A percentile compares a stretch with the other conserved stretches of the same genome.
These are phyloP conservation scores for Menidia menidia DNA, from an alignment of 2,797 vertebrate genomes.

Conservation along the genomic window DNA sequence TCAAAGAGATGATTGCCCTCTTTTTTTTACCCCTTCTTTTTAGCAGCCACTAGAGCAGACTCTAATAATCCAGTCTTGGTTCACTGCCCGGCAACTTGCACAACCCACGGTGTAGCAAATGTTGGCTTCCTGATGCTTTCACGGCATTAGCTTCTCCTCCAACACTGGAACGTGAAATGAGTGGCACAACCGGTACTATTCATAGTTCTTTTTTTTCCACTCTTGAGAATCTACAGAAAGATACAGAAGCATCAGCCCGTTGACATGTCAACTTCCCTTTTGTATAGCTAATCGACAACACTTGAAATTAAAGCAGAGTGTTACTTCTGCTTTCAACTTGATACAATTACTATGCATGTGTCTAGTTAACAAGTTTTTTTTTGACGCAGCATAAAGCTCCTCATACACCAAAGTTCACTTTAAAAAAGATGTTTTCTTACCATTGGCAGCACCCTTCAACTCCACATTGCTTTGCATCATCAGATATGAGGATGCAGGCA, in stretches of 20 bases:
- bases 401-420: background rate
- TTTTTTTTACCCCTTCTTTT: background rate
- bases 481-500: background rate
- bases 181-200: background rate
- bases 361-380: background rate
- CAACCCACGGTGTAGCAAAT: background rate
- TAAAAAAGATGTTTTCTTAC: background rate
- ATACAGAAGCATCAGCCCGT: constrained; percentile 22
- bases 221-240: constrained; percentile 26
- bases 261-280: constrained; percentile 58
- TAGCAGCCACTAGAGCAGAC: background rate
- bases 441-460: too few relatives aligned
- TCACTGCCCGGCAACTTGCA: background rate
- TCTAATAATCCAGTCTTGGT: background rate
- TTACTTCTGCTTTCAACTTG: constrained; percentile 71
- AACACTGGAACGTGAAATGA: background rate
- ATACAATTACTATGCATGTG: background rate
- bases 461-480: background rate
- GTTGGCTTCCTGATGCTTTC: background rate
- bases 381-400: background rate
- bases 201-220: too few relatives aligned
- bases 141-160: background rate
- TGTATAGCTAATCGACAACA: constrained; percentile 12
- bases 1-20: background rate
- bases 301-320: constrained; percentile 10